Evolutionary conservation across 2,888 invertebrate species (phyloP).

Genomic region (Tachystola acroxantha): DNA sequence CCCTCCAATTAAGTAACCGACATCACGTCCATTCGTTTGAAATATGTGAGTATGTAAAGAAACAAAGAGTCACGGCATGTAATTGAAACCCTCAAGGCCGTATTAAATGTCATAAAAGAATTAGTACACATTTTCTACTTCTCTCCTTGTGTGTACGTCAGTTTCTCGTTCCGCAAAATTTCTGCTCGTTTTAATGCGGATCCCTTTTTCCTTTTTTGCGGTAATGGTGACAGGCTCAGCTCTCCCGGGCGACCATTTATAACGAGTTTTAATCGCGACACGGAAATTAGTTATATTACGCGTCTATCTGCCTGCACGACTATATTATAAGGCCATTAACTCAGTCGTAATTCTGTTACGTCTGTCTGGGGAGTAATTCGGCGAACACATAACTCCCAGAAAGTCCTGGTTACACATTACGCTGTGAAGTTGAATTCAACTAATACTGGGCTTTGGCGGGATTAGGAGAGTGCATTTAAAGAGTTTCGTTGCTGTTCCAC

Average conservation of each 20-base stretch:
- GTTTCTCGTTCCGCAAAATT: conserved; percentile 34
- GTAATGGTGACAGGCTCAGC: conserved; percentile 48
- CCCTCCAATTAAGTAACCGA: too few species aligned
- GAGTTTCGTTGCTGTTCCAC: conserved; percentile 20
- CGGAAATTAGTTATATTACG: conserved; percentile 57
- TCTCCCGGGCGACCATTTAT: conserved; percentile 47
- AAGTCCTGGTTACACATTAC: background rate
- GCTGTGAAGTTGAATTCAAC: background rate
- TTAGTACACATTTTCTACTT: conserved; percentile 4
- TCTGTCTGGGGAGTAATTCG: conserved; percentile 19
- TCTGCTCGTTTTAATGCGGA: conserved; percentile 42
- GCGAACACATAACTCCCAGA: background rate
- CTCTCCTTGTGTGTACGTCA: conserved; percentile 11
- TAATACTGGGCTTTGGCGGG: background rate
- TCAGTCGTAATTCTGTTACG: conserved; percentile 29
- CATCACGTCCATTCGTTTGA: too few species aligned
- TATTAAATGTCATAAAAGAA: conserved; percentile 13
- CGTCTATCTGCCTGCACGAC: conserved; percentile 37
- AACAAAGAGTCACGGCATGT: too few species aligned
- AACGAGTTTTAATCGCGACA: conserved; percentile 59
- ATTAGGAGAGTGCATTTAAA: conserved; percentile 21
- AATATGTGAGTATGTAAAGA: too few species aligned
- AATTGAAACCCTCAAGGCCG: background rate
- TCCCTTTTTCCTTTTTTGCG: conserved; percentile 51
- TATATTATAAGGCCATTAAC: conserved; percentile 49